Evolutionary conservation across 2,888 invertebrate genomes (phyloP).

Genomic region (Capitulum mitella): DNA sequence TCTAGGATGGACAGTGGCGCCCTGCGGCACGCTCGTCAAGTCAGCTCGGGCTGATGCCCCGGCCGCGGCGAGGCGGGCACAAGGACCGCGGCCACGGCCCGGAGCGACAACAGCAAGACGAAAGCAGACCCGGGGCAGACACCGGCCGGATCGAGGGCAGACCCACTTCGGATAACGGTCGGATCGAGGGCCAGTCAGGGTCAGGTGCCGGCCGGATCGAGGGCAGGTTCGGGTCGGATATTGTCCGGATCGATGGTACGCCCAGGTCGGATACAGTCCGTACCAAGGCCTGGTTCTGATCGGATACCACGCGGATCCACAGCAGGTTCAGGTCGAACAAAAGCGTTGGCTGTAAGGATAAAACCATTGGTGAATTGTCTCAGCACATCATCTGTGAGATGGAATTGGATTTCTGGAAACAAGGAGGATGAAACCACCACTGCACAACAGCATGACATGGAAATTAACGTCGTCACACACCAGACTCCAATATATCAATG

Average conservation of each 20-base stretch:
- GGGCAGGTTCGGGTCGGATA: neutral
- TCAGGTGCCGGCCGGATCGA: neutral
- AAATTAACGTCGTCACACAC: too few relatives aligned
- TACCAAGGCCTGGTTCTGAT: neutral
- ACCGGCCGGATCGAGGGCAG: neutral
- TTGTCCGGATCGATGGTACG: neutral
- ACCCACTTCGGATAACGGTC: neutral
- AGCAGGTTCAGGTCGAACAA: neutral
- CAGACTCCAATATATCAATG: too few relatives aligned
- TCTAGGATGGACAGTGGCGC: constrained; percentile 6
- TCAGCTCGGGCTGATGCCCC: neutral
- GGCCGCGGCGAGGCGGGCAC: too few relatives aligned
- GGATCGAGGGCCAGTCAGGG: neutral
- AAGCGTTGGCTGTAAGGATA: too few relatives aligned
- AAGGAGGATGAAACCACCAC: too few relatives aligned
- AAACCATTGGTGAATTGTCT: too few relatives aligned
- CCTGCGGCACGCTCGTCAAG: neutral
- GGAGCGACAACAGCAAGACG: too few relatives aligned
- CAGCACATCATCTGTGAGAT: too few relatives aligned
- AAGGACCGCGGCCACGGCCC: too few relatives aligned
- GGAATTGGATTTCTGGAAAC: too few relatives aligned
- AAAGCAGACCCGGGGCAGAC: neutral
- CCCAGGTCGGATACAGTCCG: neutral
- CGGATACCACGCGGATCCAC: neutral
- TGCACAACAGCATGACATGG: too few relatives aligned